Base-by-base conservation (phyloP, 2,797 vertebrate species). In the Sebastes variabilis region DNA sequence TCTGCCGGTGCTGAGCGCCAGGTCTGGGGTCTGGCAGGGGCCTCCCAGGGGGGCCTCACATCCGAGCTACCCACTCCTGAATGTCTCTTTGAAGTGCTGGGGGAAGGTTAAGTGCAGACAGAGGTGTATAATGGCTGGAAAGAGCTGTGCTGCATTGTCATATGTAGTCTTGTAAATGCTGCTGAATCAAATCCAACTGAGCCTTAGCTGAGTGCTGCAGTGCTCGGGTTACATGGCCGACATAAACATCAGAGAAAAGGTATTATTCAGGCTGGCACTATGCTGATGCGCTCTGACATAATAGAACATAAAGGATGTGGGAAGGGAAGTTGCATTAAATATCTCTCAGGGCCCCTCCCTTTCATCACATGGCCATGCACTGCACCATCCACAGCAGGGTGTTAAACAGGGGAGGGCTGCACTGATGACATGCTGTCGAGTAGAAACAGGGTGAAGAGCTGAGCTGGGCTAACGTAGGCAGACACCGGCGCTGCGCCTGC, bases 61-160 rank as follows among this genome's bases (percentile, higher is more conserved):
- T 86, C 61, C 4, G 59, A 72, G 69, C 79, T 71, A 56, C 77
- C 68, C 6, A n/a, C 85, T 77, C 42, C 80, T 82, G 79, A 74
- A 85, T 74, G 85, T 83, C 86, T 85, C 80, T 92, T 89, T 92
- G 86, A 90, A 90, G 85, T 67, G 69, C 69, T 61, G 66, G 32
- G 58, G 77, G 87, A 74, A 87, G 88, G 88, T 91, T 89, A 91
- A 92, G 84, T 87, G 85, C 86, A 89, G 88, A 82, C 92, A 84
- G 81, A 54, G 72, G 34, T 73, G 72, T 70, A 72, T 90, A 82
- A 91, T 79, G 74, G 80, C 83, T 66, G 36, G 18, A 52, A 30
- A 64, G 64, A 72, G 72, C 79, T 77, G 32, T 65, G 69, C 67
- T 84, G 66, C 59, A 30, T 83, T 88, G 89, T 91, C 85, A 80